These are phyloP conservation scores for Troilus luridus DNA, from an alignment of 2,888 invertebrate species.

Conservation along the genomic window DNA sequence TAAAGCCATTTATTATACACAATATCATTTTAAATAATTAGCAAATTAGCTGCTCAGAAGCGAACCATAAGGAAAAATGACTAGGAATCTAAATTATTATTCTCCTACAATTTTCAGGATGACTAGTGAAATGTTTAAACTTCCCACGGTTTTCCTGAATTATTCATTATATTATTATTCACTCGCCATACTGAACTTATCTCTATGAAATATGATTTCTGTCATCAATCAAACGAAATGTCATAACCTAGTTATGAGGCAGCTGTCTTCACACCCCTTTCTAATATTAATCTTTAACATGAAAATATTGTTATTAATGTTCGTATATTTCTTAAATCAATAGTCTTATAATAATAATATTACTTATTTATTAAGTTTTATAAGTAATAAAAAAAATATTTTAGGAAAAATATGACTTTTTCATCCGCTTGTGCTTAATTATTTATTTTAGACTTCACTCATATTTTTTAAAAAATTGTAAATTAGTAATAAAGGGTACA, in stretches of 20 bases:
- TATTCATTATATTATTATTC: background rate
- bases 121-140: background rate
- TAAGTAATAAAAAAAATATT: too few species aligned
- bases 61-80: too few species aligned
- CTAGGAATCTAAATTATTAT: too few species aligned
- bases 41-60: too few species aligned
- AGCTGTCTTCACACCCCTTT: constrained; percentile 29
- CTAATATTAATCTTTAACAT: background rate
- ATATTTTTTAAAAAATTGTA: too few species aligned
- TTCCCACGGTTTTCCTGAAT: constrained; percentile 48
- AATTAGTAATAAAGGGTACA: too few species aligned
- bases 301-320: background rate
- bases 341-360: background rate
- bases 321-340: background rate
- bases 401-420: too few species aligned
- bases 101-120: background rate
- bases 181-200: constrained; percentile 21
- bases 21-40: too few species aligned
- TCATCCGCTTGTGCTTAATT: too few species aligned
- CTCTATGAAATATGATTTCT: constrained; percentile 31
- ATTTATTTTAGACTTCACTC: too few species aligned
- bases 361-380: background rate
- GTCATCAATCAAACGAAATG: constrained; percentile 39
- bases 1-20: too few species aligned
- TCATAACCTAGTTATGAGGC: constrained; percentile 34